Conservation (phyloP, 2,888 invertebrate genomes). For the Drosophila borborema region DNA sequence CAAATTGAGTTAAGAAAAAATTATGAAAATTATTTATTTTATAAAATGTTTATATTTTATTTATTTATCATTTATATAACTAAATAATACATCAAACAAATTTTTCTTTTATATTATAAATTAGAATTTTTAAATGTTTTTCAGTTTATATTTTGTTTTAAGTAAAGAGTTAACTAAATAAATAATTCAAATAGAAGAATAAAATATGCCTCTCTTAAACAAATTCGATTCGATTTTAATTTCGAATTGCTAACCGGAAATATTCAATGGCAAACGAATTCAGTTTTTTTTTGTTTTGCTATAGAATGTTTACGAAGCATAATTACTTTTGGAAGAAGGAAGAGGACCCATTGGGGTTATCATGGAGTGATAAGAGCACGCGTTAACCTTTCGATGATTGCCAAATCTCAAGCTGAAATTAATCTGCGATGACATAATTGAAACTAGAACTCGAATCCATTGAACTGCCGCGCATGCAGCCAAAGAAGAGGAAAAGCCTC, state of each 20-base stretch:
- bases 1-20: too few relatives aligned
- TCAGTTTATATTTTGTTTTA: background rate
- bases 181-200: background rate
- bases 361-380: constrained; percentile 42
- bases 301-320: constrained; percentile 18
- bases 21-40: too few relatives aligned
- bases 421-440: constrained; percentile 63
- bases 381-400: constrained; percentile 54
- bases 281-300: background rate
- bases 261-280: constrained; percentile 42
- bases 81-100: too few relatives aligned
- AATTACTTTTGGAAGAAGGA: constrained; percentile 30
- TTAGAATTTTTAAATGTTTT: too few relatives aligned
- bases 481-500: constrained; percentile 1
- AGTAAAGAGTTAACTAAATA: background rate
- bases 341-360: constrained; percentile 54
- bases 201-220: background rate
- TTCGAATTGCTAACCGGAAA: constrained; percentile 66
- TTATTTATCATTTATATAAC: too few relatives aligned
- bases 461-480: constrained; percentile 44
- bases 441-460: constrained; percentile 21
- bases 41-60: too few relatives aligned
- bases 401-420: constrained; percentile 31
- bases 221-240: background rate
- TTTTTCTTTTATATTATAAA: too few relatives aligned